Percentiles rank a stretch among this genome's conserved stretches.
phyloP scores from a whole-genome alignment of 1,140 invertebrate species.

The Hermatobates lingyangjiaoensis region DNA sequence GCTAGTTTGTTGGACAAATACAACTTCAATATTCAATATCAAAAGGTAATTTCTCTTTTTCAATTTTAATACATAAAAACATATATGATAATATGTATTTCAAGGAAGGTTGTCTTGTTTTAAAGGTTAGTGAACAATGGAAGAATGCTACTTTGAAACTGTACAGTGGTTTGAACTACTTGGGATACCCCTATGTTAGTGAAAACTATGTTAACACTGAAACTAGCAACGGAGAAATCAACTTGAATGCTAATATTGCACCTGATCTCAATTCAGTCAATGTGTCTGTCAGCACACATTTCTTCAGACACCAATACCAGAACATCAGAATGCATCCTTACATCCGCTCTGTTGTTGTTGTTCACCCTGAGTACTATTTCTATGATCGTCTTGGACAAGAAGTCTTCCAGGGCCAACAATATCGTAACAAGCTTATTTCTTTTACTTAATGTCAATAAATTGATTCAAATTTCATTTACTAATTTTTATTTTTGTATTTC shows the following conservation, averaged over 20 bases:
- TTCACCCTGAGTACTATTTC: slow-evolving; percentile 25
- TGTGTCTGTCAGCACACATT: slow-evolving; percentile 24
- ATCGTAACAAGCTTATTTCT: slow-evolving; percentile 24
- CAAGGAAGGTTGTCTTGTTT: too few species aligned
- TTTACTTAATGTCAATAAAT: slow-evolving; percentile 18
- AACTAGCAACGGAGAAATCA: slow-evolving; percentile 26
- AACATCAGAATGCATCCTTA: slow-evolving; percentile 23
- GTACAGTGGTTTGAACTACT: slow-evolving; percentile 10
- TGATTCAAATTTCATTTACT: slow-evolving; percentile 25
- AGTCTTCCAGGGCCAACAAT: slow-evolving; percentile 21
- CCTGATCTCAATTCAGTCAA: slow-evolving; percentile 24
- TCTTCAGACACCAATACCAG: slow-evolving; percentile 23
- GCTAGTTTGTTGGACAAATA: slow-evolving; percentile 29
- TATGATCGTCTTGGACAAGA: slow-evolving; percentile 24
- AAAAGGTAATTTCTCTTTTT: too few species aligned
- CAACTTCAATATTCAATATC: slow-evolving; percentile 25
- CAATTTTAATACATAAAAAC: too few species aligned
- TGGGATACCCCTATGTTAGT: slow-evolving; percentile 12
- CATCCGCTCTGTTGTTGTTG: slow-evolving; percentile 21
- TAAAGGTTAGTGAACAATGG: slow-evolving; percentile 19
- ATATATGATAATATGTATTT: too few species aligned
- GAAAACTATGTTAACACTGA: slow-evolving; percentile 14
- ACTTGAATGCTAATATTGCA: slow-evolving; percentile 24
- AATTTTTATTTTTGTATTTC: slow-evolving; percentile 14
- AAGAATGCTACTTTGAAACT: slow-evolving; percentile 17